Conservation (phyloP, 2,888 invertebrate genomes). For the Tetheella fluctuosa region DNA sequence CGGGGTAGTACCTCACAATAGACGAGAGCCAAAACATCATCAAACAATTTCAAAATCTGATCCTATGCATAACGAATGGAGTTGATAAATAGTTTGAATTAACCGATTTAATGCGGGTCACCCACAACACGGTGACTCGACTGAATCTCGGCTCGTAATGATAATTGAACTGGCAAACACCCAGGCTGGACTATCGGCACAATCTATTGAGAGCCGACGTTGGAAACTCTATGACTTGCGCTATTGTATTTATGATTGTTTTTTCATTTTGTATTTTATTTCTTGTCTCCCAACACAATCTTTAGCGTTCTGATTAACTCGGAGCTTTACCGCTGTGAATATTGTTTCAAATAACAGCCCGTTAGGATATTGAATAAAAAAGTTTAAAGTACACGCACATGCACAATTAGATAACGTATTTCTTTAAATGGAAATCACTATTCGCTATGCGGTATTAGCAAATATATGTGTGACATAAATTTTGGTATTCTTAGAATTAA, state of each 20-base stretch:
- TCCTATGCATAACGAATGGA: constrained; percentile 82
- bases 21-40: constrained; percentile 77
- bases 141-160: constrained; percentile 76
- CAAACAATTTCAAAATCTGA: constrained; percentile 82
- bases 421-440: not conserved
- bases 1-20: constrained; percentile 67
- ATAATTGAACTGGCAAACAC: constrained; percentile 85
- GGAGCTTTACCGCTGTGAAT: constrained; percentile 78
- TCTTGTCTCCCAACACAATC: constrained; percentile 82
- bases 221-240: constrained; percentile 81
- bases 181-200: constrained; percentile 75
- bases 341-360: constrained; percentile 69
- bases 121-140: constrained; percentile 79
- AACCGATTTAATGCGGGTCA: constrained; percentile 85
- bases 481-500: constrained; percentile 1
- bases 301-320: constrained; percentile 82
- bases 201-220: constrained; percentile 73
- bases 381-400: constrained; percentile 19
- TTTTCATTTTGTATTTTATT: constrained; percentile 64
- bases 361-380: constrained; percentile 64
- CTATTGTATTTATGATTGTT: constrained; percentile 79
- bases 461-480: not conserved
- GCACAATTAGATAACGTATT: constrained; percentile 6
- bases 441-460: not conserved
- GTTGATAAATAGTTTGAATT: constrained; percentile 84